These are phyloP conservation scores for Neopipo cinnamomea DNA, from an alignment of 2,113 vertebrate species.

Conservation along the genomic window DNA sequence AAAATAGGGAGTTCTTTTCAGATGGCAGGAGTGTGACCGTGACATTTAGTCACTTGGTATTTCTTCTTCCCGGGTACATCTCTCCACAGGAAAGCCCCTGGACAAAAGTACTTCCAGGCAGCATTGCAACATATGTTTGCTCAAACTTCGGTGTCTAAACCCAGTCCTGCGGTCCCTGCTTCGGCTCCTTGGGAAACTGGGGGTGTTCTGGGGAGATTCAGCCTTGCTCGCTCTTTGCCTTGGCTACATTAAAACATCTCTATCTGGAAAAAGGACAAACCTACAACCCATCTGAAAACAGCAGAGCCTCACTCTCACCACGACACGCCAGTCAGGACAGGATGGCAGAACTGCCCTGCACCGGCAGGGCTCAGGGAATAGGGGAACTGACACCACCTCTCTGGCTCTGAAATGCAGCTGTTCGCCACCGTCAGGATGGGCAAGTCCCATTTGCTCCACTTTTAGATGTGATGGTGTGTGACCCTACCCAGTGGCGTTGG, in stretches of 20 bases:
- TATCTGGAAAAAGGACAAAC: background rate
- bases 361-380: rapidly evolving
- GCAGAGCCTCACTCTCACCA: background rate
- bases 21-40: constrained; percentile 18
- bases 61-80: background rate
- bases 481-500: background rate
- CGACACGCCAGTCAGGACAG: background rate
- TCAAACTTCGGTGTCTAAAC: background rate
- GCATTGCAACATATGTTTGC: background rate
- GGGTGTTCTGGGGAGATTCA: background rate
- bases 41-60: constrained; percentile 39
- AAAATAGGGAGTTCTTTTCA: constrained; percentile 56
- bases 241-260: background rate
- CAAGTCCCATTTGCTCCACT: background rate
- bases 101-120: background rate
- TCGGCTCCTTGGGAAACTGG: background rate
- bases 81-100: background rate
- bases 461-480: rapidly evolving
- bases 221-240: rapidly evolving
- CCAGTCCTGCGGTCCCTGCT: rapidly evolving
- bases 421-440: rapidly evolving
- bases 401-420: background rate
- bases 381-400: rapidly evolving
- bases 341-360: background rate
- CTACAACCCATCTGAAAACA: background rate